phyloP scores from a whole-genome alignment of 2,797 vertebrate genomes.

The Botia kubotai region DNA sequence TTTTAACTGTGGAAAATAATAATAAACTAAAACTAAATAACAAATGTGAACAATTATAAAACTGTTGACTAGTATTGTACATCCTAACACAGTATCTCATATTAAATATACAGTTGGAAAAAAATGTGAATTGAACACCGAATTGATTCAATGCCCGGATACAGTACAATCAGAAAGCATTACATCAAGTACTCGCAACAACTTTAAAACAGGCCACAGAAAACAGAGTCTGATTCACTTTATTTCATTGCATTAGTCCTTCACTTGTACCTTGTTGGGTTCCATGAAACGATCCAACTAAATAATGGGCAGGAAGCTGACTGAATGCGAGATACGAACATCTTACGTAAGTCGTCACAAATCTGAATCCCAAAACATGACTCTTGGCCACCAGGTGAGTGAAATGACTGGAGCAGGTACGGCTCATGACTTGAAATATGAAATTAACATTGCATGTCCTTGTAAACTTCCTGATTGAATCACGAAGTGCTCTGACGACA shows the following conservation, averaged over 20 bases:
- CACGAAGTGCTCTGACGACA: conserved; percentile 72
- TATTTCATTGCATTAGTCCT: conserved; percentile 16
- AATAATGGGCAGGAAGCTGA: conserved; percentile 7
- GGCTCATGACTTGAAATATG: conserved; percentile 64
- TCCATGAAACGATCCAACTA: conserved; percentile 18
- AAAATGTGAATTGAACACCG: not conserved
- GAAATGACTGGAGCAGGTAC: conserved; percentile 31
- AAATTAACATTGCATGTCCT: conserved; percentile 83
- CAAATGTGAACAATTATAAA: too few species aligned
- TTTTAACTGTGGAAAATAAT: too few species aligned
- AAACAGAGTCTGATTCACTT: too few species aligned
- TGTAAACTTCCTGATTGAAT: conserved; percentile 83
- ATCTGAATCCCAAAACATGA: conserved; percentile 32
- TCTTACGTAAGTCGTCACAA: conserved; percentile 32
- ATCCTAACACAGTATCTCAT: too few species aligned
- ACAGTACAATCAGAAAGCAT: not conserved
- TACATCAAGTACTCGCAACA: not conserved
- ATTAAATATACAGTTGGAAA: too few species aligned
- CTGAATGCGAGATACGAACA: conserved; percentile 8
- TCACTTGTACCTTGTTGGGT: conserved; percentile 4
- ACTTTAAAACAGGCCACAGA: not conserved
- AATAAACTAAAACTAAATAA: too few species aligned
- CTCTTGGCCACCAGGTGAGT: conserved; percentile 13
- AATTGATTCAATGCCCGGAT: not conserved
- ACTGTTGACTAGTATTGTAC: too few species aligned